Evolutionary conservation across 2,888 invertebrate genomes (phyloP).

Genomic region (Sesia apiformis): DNA sequence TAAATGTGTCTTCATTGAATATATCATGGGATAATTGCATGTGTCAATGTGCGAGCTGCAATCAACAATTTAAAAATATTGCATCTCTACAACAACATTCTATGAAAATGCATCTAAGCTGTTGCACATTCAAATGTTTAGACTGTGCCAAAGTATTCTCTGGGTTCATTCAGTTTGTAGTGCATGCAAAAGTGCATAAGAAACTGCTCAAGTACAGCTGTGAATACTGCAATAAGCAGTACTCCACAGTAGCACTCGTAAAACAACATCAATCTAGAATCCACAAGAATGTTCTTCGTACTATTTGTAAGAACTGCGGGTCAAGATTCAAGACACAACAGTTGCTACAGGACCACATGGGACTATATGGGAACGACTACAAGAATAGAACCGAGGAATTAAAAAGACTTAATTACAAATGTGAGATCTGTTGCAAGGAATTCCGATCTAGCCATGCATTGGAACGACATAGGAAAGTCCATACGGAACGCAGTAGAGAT

Average conservation of each 20-base stretch:
- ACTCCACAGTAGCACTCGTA: slow-evolving; percentile 27
- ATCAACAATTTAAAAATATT: slow-evolving; percentile 53
- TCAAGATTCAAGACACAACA: slow-evolving; percentile 37
- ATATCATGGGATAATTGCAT: slow-evolving; percentile 52
- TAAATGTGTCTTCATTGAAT: slow-evolving; percentile 17
- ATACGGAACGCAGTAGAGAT: slow-evolving; percentile 57
- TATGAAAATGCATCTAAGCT: slow-evolving; percentile 47
- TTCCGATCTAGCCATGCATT: slow-evolving; percentile 56
- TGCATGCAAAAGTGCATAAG: slow-evolving; percentile 48
- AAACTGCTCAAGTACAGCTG: slow-evolving; percentile 47
- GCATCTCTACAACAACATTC: slow-evolving; percentile 50
- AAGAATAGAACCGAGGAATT: slow-evolving; percentile 21
- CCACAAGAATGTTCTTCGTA: slow-evolving; percentile 25
- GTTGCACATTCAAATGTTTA: slow-evolving; percentile 53
- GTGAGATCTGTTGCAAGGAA: slow-evolving; percentile 47
- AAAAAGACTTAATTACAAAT: slow-evolving; percentile 32
- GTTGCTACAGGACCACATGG: slow-evolving; percentile 43
- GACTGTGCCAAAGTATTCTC: slow-evolving; percentile 45
- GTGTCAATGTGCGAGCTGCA: slow-evolving; percentile 54
- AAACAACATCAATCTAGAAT: slow-evolving; percentile 36
- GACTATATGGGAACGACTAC: slow-evolving; percentile 29
- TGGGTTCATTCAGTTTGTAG: slow-evolving; percentile 41
- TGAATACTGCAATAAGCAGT: slow-evolving; percentile 49
- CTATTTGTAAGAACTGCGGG: slow-evolving; percentile 48
- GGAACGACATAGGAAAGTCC: slow-evolving; percentile 48